These are phyloP conservation scores for Drosophila azteca DNA, from an alignment of 1,140 invertebrate genomes.

Conservation along the genomic window DNA sequence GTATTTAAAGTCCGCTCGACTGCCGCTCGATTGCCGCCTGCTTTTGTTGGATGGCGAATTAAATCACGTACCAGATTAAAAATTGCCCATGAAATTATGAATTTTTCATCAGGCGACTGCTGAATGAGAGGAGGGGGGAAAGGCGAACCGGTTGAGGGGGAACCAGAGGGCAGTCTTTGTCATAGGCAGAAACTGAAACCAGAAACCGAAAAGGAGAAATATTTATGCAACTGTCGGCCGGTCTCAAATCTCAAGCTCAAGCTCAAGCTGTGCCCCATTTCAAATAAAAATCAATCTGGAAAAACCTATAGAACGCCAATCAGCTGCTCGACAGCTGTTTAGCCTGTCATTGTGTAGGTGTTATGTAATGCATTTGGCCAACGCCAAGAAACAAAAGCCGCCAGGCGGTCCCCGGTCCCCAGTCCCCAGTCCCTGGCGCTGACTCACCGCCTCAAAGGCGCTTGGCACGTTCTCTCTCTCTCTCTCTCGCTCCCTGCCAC, in stretches of 20 bases:
- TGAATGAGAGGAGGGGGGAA: neutral
- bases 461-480: no score
- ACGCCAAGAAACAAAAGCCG: constrained; percentile 62
- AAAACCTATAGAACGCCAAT: constrained; percentile 72
- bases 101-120: constrained; percentile 47
- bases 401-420: constrained; percentile 45
- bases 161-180: constrained; percentile 54
- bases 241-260: constrained; percentile 56
- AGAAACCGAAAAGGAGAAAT: constrained; percentile 50
- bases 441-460: constrained; percentile 40
- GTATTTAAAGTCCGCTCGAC: constrained; percentile 66
- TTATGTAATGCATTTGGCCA: constrained; percentile 66
- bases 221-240: constrained; percentile 74
- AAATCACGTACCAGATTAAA: constrained; percentile 83
- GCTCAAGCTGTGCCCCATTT: constrained; percentile 65
- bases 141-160: constrained; percentile 26
- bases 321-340: constrained; percentile 62
- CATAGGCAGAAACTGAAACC: constrained; percentile 34
- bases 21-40: neutral
- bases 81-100: constrained; percentile 82
- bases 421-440: constrained; percentile 40
- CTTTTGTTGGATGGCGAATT: constrained; percentile 56
- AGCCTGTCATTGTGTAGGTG: constrained; percentile 73
- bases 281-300: constrained; percentile 78
- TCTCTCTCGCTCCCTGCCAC: no score